A percentile compares a stretch with the other conserved stretches of the same genome.
Conservation (phyloP, 1,140 invertebrate species). For the Drosophila subobscura region DNA sequence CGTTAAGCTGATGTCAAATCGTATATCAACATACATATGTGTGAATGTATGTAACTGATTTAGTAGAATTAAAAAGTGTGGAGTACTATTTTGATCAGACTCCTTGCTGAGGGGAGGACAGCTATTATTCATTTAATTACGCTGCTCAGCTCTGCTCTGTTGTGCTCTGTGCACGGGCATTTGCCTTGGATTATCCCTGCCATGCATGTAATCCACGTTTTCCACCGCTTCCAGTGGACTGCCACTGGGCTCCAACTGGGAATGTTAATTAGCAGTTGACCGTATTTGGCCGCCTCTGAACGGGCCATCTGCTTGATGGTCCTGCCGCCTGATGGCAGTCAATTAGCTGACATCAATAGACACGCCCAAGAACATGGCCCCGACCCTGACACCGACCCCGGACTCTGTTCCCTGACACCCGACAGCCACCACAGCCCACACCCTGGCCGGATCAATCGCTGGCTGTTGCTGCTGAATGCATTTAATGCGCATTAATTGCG, state of each 20-base stretch:
- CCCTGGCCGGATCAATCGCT: conserved; percentile 12
- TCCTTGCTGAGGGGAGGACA: too few species aligned
- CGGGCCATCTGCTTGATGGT: too few species aligned
- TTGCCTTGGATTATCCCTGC: conserved; percentile 2
- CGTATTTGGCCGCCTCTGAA: conserved; percentile 4
- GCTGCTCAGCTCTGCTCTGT: too few species aligned
- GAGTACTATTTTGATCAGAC: too few species aligned
- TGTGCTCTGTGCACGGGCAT: too few species aligned
- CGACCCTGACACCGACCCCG: not conserved
- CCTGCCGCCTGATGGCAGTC: conserved; percentile 30
- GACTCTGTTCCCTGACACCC: not conserved
- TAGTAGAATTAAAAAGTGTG: too few species aligned
- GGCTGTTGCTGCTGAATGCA: conserved; percentile 58
- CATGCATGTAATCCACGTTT: conserved; percentile 1
- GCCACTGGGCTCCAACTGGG: conserved; percentile 13
- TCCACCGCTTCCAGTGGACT: conserved; percentile 7
- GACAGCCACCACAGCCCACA: too few species aligned
- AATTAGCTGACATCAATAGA: conserved; percentile 61
- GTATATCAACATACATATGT: too few species aligned
- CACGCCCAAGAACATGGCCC: conserved; percentile 12
- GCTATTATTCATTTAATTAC: too few species aligned
- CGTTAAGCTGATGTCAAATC: too few species aligned
- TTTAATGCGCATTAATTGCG: conserved; percentile 76
- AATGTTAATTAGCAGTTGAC: conserved; percentile 51
- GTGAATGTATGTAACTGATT: too few species aligned